Conservation (phyloP, 2,797 vertebrate species). For the Pantherophis alleghaniensis region DNA sequence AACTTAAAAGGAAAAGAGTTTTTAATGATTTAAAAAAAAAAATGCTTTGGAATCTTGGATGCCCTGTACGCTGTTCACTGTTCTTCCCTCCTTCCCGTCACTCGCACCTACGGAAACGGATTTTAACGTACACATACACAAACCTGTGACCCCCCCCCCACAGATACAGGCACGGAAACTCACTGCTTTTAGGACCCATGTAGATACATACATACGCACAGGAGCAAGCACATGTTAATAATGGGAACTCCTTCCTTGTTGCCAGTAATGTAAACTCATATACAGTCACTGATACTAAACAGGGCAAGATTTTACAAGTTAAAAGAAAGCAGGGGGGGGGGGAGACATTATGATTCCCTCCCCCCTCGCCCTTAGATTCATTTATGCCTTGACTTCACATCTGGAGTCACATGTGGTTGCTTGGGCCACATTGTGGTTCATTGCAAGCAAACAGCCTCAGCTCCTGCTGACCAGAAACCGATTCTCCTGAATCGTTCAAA, state of each 20-base stretch:
- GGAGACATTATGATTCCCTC: not conserved
- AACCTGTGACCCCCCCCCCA: no score
- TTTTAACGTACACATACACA: not conserved
- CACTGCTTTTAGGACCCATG: not conserved
- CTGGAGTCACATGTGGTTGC: not conserved
- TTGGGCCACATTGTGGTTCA: not conserved
- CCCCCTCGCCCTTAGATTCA: not conserved
- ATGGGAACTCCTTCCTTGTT: not conserved
- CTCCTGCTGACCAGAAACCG: not conserved
- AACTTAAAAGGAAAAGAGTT: not conserved
- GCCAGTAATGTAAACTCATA: not conserved
- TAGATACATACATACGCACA: not conserved
- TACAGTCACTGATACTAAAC: not conserved
- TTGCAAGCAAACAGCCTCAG: not conserved
- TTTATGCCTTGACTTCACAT: not conserved
- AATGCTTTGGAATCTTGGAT: not conserved
- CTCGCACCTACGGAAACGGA: not conserved
- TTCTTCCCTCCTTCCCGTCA: not conserved
- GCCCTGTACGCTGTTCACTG: not conserved
- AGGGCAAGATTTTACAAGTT: not conserved
- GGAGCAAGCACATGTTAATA: not conserved
- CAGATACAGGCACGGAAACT: not conserved
- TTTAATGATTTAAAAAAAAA: not conserved
- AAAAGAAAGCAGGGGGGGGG: not conserved
- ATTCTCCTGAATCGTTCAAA: accelerated